These are phyloP conservation scores for Panthera tigris DNA, from an alignment of 2,113 vertebrate species.

Conservation along the genomic window DNA sequence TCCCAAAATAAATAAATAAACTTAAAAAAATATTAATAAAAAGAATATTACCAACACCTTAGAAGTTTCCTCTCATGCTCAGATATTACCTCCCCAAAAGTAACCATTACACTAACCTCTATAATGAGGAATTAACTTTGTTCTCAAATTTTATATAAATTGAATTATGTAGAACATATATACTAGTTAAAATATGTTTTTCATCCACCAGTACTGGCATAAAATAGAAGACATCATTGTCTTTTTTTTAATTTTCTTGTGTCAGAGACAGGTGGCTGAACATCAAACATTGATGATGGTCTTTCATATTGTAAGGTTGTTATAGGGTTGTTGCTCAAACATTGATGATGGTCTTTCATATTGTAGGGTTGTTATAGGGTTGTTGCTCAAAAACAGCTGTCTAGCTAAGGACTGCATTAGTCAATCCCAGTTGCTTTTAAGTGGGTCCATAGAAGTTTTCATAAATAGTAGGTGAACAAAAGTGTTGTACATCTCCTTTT, in stretches of 20 bases:
- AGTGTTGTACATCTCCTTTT: not conserved
- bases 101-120: not conserved
- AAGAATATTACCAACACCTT: not conserved
- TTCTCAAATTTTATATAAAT: not conserved
- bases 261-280: not conserved
- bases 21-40: no score
- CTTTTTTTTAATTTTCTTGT: not conserved
- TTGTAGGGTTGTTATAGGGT: not conserved
- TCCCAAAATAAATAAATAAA: no score
- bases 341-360: no score
- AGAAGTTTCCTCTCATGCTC: not conserved
- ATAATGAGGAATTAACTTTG: not conserved
- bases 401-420: not conserved
- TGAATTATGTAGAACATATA: not conserved
- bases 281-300: not conserved
- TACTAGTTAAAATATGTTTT: not conserved
- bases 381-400: not conserved
- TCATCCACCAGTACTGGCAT: not conserved
- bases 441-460: not conserved
- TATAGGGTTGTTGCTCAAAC: not conserved
- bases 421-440: not conserved
- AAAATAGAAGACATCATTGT: not conserved
- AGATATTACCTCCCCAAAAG: not conserved
- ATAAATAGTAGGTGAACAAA: not conserved
- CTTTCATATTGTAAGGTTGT: not conserved